These are phyloP conservation scores for Stegana nigrithorax DNA, from an alignment of 2,888 invertebrate species.

Conservation along the genomic window DNA sequence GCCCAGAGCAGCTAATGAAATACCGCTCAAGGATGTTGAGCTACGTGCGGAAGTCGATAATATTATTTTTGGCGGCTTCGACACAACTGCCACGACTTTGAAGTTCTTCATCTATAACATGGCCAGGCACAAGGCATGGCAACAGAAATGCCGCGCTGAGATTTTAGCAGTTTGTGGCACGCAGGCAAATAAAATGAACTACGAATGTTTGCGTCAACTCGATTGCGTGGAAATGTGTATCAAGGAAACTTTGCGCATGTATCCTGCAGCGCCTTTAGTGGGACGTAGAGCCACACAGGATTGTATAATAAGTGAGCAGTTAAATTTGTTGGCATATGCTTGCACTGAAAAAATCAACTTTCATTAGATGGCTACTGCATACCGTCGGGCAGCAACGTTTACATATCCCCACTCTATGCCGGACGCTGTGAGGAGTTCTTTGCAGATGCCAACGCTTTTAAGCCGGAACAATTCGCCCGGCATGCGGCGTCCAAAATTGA, in stretches of 20 bases:
- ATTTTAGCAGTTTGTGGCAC: conserved; percentile 43
- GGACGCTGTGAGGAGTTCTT: conserved; percentile 50
- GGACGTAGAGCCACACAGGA: conserved; percentile 40
- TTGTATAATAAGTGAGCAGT: conserved; percentile 41
- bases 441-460: conserved; percentile 38
- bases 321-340: no score
- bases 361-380: conserved; percentile 41
- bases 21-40: conserved; percentile 32
- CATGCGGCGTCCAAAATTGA: conserved; percentile 43
- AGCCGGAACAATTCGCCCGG: conserved; percentile 46
- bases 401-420: conserved; percentile 48
- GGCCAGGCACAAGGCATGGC: conserved; percentile 43
- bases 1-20: no score
- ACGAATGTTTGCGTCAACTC: conserved; percentile 37
- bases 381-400: conserved; percentile 43
- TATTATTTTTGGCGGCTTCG: conserved; percentile 50
- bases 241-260: conserved; percentile 51
- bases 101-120: conserved; percentile 51
- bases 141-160: conserved; percentile 48
- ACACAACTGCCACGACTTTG: conserved; percentile 46
- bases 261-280: conserved; percentile 48
- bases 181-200: conserved; percentile 24
- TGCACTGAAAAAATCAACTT: not conserved
- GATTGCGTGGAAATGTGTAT: conserved; percentile 53
- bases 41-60: conserved; percentile 52